Evolutionary conservation across 1,140 invertebrate species (phyloP), one percentile per base, ranked within the genome.

Genomic region (Mamestra configurata): DNA sequence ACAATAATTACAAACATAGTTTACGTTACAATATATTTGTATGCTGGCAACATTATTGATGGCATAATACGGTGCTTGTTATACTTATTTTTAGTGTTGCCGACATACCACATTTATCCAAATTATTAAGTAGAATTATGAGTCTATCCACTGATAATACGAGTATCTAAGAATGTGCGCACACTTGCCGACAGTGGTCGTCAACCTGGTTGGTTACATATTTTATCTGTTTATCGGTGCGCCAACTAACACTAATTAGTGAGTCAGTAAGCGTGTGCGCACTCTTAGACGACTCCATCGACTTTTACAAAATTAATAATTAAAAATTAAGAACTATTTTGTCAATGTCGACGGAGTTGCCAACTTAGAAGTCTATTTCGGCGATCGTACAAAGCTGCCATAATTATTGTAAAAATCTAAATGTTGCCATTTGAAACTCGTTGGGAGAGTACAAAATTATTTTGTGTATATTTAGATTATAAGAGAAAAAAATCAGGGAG

Each of bases 361-460:
- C 10, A 73, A 73, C 43, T 71, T 71, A 73, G 53, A 76, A 85
- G 49, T 86, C 83, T 87, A 89, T 81, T 89, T 90, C 81, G 89
- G 91, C 90, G 82, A 88, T 87, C 80, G 84, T 87, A 88, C 84
- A 88, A 90, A 90, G 90, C 88, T 94, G 91, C 93, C 92, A 93
- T 93, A 88, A 89, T 83, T 84, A 84, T 88, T 90, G 79, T 88
- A 90, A 90, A 83, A 80, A 77, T 81, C 77, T 80, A 83, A 73
- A 82, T 91, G 89, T 92, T 92, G 92, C 92, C 92, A 93, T 94
- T 92, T 84, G 84, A 92, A 91, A 93, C 92, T 94, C 92, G 92
- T 93, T 90, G 79, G 82, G 88, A 94, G 92, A 94, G 93, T 94
- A 94, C 93, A 94, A 94, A 93, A 94, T 93, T 94, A 94, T 94